Evolutionary conservation across 2,888 invertebrate species (phyloP).

Genomic region (Argyresthia albistria): DNA sequence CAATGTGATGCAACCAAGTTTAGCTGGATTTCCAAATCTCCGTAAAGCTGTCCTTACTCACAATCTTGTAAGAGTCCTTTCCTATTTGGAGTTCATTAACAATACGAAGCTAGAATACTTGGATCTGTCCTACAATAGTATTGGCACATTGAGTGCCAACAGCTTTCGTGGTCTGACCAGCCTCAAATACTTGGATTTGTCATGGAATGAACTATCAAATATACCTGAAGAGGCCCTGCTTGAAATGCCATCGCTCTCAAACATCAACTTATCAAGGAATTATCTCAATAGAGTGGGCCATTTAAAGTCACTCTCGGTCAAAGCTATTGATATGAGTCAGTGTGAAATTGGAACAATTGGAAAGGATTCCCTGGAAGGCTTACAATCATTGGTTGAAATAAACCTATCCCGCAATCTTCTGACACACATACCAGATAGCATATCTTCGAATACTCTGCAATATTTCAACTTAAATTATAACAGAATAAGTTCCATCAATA

Average conservation of each 20-base stretch:
- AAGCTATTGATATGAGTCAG: slow-evolving; percentile 74
- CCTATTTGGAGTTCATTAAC: slow-evolving; percentile 72
- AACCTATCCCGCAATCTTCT: slow-evolving; percentile 79
- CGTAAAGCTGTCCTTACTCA: slow-evolving; percentile 71
- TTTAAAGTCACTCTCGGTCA: slow-evolving; percentile 71
- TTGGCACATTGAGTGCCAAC: slow-evolving; percentile 71
- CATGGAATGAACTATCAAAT: slow-evolving; percentile 76
- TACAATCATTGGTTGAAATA: slow-evolving; percentile 72
- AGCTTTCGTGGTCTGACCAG: slow-evolving; percentile 74
- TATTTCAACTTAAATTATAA: slow-evolving; percentile 74
- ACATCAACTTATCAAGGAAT: slow-evolving; percentile 77
- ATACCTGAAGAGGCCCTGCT: slow-evolving; percentile 73
- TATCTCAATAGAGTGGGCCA: slow-evolving; percentile 73
- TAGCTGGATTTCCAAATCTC: slow-evolving; percentile 75
- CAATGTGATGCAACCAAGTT: slow-evolving; percentile 71
- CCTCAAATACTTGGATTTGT: slow-evolving; percentile 76
- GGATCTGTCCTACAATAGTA: slow-evolving; percentile 77
- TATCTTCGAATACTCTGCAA: slow-evolving; percentile 74
- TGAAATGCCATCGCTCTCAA: slow-evolving; percentile 72
- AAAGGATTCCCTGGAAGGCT: slow-evolving; percentile 67
- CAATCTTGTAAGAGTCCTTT: slow-evolving; percentile 75
- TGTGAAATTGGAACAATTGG: slow-evolving; percentile 76
- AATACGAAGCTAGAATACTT: slow-evolving; percentile 74
- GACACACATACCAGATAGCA: slow-evolving; percentile 71
- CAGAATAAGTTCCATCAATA: slow-evolving; percentile 73